A percentile compares a stretch with the other conserved stretches of the same genome.
Conservation (phyloP, 2,113 vertebrate genomes). For the Butastur rufipennis region DNA sequence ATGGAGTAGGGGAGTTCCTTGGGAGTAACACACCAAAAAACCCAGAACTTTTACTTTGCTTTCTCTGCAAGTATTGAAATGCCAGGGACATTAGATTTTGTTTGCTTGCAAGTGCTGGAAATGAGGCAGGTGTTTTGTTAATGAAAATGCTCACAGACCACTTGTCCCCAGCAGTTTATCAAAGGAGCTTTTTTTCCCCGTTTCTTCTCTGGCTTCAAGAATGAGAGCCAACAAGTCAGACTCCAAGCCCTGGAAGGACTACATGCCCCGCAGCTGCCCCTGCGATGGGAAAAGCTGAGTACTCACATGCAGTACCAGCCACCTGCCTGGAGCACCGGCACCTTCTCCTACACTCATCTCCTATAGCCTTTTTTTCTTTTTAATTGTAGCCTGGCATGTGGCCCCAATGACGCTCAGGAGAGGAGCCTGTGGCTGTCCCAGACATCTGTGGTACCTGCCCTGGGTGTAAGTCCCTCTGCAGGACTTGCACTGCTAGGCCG, state of each 20-base stretch:
- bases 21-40: neutral
- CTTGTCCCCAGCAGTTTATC: neutral
- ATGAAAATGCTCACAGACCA: neutral
- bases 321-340: neutral
- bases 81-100: neutral
- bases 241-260: neutral
- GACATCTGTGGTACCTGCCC: neutral
- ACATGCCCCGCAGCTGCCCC: accelerated
- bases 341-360: neutral
- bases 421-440: neutral
- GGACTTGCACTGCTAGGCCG: neutral
- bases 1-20: neutral
- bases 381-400: neutral
- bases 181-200: accelerated
- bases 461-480: neutral
- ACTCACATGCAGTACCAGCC: neutral
- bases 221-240: accelerated
- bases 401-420: accelerated
- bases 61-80: neutral
- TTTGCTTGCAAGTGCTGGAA: neutral
- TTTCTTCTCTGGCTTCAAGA: neutral
- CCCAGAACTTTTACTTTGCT: neutral
- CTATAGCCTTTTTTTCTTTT: neutral
- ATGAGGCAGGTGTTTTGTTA: neutral
- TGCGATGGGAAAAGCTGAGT: neutral